Conservation (phyloP, 2,888 invertebrate genomes). For the Pocota personata region DNA sequence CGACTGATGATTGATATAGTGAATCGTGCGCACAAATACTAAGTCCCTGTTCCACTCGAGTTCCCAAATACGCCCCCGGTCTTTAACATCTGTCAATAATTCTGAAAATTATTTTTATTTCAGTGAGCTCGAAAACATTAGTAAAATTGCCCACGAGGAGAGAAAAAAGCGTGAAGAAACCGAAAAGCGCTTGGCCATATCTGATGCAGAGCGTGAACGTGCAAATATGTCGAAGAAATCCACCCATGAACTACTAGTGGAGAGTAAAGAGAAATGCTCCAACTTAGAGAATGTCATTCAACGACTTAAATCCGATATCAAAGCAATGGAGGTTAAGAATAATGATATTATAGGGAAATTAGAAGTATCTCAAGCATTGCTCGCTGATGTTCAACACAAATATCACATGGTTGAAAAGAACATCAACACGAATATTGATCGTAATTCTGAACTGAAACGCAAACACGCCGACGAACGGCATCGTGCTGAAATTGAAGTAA, state of each 20-base stretch:
- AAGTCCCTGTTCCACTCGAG: too few relatives aligned
- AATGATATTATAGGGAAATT: slow-evolving; percentile 84
- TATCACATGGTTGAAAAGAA: slow-evolving; percentile 81
- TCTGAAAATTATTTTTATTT: neutral
- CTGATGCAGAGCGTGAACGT: slow-evolving; percentile 86
- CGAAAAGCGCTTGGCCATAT: slow-evolving; percentile 84
- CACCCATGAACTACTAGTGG: slow-evolving; percentile 86
- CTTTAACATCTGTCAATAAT: neutral
- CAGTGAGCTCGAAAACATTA: slow-evolving; percentile 81
- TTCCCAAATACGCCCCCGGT: too few relatives aligned
- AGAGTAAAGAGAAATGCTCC: slow-evolving; percentile 81
- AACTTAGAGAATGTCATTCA: slow-evolving; percentile 79
- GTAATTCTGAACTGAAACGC: slow-evolving; percentile 79
- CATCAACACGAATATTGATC: slow-evolving; percentile 78
- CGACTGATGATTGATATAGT: too few relatives aligned
- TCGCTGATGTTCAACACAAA: slow-evolving; percentile 83
- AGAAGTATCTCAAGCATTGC: slow-evolving; percentile 83
- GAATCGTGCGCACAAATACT: too few relatives aligned
- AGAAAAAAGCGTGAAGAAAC: slow-evolving; percentile 81
- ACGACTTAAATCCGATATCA: slow-evolving; percentile 82
- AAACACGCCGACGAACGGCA: slow-evolving; percentile 84
- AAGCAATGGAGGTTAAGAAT: slow-evolving; percentile 81
- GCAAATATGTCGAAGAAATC: slow-evolving; percentile 85
- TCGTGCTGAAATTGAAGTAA: slow-evolving; percentile 82
- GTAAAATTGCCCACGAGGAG: slow-evolving; percentile 80